Conservation (phyloP, 2,797 vertebrate genomes). For the Melanotaenia boesemani region DNA sequence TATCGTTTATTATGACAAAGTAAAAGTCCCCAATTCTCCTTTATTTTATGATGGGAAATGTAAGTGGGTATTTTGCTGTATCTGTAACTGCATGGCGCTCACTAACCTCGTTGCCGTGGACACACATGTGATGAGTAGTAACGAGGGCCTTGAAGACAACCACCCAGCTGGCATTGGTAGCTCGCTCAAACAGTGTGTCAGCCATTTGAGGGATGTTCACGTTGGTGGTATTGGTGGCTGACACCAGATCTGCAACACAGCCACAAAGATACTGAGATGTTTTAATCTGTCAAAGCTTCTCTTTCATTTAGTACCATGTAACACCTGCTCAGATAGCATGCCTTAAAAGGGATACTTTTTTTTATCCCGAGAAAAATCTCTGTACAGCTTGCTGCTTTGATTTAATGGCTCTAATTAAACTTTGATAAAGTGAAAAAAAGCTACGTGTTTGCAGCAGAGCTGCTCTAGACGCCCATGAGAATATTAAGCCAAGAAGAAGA, state of each 20-base stretch:
- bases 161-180: slow-evolving; percentile 99
- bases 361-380: slow-evolving; percentile 24
- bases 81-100: background rate
- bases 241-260: slow-evolving; percentile 91
- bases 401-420: slow-evolving; percentile 48
- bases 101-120: slow-evolving; percentile 97
- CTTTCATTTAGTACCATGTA: background rate
- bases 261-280: background rate
- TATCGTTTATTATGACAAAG: background rate
- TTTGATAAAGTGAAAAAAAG: slow-evolving; percentile 40
- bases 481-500: slow-evolving; percentile 46
- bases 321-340: background rate
- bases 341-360: background rate
- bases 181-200: slow-evolving; percentile 96
- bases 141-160: slow-evolving; percentile 99
- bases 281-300: background rate
- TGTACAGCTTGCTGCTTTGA: slow-evolving; percentile 12
- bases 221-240: slow-evolving; percentile 98
- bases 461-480: slow-evolving; percentile 47
- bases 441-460: slow-evolving; percentile 47
- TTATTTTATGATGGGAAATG: background rate
- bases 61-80: background rate
- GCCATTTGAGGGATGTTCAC: slow-evolving; percentile 99
- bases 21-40: background rate
- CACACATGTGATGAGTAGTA: slow-evolving; percentile 97